Evolutionary conservation across 2,888 invertebrate genomes (phyloP).

Genomic region (Callimorpha dominula): DNA sequence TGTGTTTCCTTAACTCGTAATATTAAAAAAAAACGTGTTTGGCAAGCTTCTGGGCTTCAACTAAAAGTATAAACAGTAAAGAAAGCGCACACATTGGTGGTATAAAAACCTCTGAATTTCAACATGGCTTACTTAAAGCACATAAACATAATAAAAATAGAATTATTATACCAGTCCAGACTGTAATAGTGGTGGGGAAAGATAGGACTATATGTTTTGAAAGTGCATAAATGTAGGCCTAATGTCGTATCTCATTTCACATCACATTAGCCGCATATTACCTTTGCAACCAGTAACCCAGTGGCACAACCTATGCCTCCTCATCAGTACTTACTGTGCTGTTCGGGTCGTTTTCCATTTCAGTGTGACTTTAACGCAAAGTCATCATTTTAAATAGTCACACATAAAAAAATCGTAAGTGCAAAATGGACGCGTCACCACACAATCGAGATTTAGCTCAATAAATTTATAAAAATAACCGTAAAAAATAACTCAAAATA

Average conservation of each 20-base stretch:
- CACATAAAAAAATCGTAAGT: slow-evolving; percentile 74
- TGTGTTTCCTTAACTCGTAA: background rate
- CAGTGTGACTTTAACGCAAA: slow-evolving; percentile 77
- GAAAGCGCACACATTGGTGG: no score
- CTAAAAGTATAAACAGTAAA: background rate
- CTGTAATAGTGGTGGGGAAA: background rate
- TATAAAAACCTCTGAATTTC: background rate
- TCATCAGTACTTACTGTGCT: slow-evolving; percentile 79
- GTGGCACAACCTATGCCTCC: slow-evolving; percentile 12
- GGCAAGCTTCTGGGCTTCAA: background rate
- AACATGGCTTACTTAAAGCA: background rate
- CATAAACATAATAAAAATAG: background rate
- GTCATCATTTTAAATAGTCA: slow-evolving; percentile 79
- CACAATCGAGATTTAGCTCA: slow-evolving; percentile 84
- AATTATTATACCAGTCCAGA: background rate
- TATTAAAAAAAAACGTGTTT: background rate
- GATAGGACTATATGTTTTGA: background rate
- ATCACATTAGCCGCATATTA: background rate
- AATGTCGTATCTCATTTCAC: background rate
- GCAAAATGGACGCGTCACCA: slow-evolving; percentile 70
- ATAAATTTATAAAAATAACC: slow-evolving; percentile 83
- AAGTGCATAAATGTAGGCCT: background rate
- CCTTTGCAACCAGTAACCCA: background rate
- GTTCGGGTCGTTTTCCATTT: slow-evolving; percentile 85
- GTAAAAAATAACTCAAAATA: slow-evolving; percentile 83